A percentile compares a stretch with the other conserved stretches of the same genome.
These are phyloP conservation scores for Drosophila pseudotalamancana DNA, from an alignment of 2,888 invertebrate genomes.

Conservation along the genomic window DNA sequence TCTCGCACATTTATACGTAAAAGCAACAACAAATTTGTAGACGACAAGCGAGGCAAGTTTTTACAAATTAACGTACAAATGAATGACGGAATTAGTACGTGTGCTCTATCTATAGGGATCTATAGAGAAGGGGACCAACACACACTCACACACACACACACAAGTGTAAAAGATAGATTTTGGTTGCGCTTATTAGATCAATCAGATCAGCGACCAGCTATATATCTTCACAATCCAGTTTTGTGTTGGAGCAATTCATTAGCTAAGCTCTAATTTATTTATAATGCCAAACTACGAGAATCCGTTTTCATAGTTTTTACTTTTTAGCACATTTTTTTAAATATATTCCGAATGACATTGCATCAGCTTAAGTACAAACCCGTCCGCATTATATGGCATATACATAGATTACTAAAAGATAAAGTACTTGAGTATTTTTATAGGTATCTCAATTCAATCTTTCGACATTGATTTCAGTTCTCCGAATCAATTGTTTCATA, in stretches of 20 bases:
- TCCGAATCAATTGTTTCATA: conserved; percentile 29
- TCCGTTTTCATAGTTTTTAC: conserved; percentile 36
- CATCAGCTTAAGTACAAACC: conserved; percentile 12
- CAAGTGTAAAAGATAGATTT: conserved; percentile 9
- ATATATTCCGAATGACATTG: conserved; percentile 14
- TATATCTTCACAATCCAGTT: conserved; percentile 14
- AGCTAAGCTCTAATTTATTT: conserved; percentile 65
- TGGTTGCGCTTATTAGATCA: conserved; percentile 26
- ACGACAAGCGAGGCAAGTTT: conserved; percentile 55
- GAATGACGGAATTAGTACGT: conserved; percentile 76
- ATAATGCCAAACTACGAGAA: conserved; percentile 75
- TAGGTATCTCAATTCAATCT: not conserved
- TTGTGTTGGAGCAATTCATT: conserved; percentile 60
- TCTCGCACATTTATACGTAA: conserved; percentile 75
- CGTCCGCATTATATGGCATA: no score
- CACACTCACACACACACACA: not conserved
- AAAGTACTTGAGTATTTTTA: not conserved
- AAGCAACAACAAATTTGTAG: conserved; percentile 51
- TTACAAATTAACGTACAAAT: conserved; percentile 78
- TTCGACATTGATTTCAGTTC: conserved; percentile 18
- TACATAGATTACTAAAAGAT: no score
- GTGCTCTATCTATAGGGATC: conserved; percentile 30
- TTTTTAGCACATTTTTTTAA: conserved; percentile 20
- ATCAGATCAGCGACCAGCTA: conserved; percentile 8
- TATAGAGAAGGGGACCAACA: conserved; percentile 2